A percentile compares a stretch with the other conserved stretches of the same genome.
Evolutionary conservation across 2,113 vertebrate genomes (phyloP).

Genomic region (Thomomys bottae): DNA sequence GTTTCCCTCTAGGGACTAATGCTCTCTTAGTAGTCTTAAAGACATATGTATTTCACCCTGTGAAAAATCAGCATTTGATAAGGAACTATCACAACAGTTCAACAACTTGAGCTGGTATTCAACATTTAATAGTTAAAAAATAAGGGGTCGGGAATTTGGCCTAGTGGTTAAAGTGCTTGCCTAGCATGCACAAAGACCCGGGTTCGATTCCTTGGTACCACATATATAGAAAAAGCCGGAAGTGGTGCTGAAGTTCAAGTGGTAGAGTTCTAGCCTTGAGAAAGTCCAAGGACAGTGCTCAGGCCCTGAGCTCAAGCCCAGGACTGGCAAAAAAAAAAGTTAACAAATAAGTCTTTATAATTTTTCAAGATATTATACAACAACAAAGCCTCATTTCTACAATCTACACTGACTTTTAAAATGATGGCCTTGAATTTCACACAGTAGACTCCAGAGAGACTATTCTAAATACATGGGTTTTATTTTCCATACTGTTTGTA

Average conservation of each 20-base stretch:
- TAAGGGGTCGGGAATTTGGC: no score
- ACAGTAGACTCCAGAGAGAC: not conserved
- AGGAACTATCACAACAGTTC: not conserved
- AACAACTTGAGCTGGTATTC: not conserved
- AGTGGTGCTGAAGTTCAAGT: no score
- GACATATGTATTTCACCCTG: not conserved
- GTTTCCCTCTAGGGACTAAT: not conserved
- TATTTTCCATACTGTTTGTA: not conserved
- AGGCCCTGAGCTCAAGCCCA: no score
- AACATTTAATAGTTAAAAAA: not conserved
- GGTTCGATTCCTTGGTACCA: no score
- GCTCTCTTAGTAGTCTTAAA: not conserved
- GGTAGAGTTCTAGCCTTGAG: no score
- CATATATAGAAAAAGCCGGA: no score
- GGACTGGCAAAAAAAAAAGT: no score
- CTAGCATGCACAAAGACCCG: no score
- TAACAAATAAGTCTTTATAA: no score
- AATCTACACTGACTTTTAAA: not conserved
- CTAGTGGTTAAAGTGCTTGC: no score
- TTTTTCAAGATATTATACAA: not conserved
- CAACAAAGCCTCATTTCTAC: slow-evolving; percentile 7
- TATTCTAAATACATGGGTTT: not conserved
- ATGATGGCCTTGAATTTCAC: not conserved
- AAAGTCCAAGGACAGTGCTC: no score
- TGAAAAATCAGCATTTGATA: not conserved